Evolutionary conservation across 2,888 invertebrate species (phyloP).

Genomic region (Acleris literana): DNA sequence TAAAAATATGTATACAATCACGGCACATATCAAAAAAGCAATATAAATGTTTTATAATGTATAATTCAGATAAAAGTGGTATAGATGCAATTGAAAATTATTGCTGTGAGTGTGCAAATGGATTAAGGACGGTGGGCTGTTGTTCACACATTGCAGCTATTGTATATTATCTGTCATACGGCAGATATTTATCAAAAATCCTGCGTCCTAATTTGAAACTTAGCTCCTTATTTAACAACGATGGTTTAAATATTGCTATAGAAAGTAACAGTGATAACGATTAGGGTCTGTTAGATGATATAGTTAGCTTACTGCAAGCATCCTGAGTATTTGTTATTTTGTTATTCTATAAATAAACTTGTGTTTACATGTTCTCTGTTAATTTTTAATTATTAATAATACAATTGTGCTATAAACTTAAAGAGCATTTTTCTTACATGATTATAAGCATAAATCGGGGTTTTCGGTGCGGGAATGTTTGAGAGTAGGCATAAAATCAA

Average conservation of each 20-base stretch:
- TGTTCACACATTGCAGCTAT: constrained; percentile 1
- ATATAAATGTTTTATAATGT: constrained; percentile 8
- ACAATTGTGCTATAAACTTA: too few species aligned
- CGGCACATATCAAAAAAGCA: constrained; percentile 2
- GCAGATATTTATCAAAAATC: constrained; percentile 6
- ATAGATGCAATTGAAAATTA: not conserved
- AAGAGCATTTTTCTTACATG: too few species aligned
- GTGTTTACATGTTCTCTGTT: too few species aligned
- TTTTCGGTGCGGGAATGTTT: too few species aligned
- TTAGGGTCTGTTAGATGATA: not conserved
- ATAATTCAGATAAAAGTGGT: not conserved
- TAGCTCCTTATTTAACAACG: not conserved
- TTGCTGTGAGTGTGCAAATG: too few species aligned
- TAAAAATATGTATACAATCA: not conserved
- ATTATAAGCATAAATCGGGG: too few species aligned
- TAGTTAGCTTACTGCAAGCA: constrained; percentile 2
- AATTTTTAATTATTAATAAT: too few species aligned
- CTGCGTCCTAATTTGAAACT: not conserved
- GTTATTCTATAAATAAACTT: not conserved
- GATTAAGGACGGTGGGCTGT: too few species aligned
- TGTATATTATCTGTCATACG: constrained; percentile 5
- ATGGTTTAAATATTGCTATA: not conserved
- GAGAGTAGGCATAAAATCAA: too few species aligned
- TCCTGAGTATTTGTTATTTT: not conserved
- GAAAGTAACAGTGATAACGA: not conserved